phyloP scores from a whole-genome alignment of 1,140 invertebrate species.

The Colletes gigas region DNA sequence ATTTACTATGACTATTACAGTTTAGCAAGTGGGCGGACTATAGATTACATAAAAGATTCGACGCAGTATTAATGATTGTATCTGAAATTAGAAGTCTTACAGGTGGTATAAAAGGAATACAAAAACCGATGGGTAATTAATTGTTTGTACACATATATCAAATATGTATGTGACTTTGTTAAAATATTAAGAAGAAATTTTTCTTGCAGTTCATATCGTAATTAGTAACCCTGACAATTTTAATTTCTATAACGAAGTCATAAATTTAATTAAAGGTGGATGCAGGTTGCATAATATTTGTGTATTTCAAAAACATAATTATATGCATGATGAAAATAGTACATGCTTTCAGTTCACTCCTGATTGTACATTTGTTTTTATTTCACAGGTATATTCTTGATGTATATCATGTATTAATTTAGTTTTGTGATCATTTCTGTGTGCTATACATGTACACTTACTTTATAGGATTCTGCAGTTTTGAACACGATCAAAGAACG shows the following conservation, averaged over 20 bases:
- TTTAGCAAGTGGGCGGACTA: slow-evolving; percentile 74
- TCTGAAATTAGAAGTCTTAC: slow-evolving; percentile 82
- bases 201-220: slow-evolving; percentile 70
- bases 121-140: slow-evolving; percentile 69
- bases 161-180: neutral
- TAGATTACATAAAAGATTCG: slow-evolving; percentile 80
- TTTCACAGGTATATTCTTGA: slow-evolving; percentile 54
- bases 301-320: slow-evolving; percentile 57
- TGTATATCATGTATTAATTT: neutral
- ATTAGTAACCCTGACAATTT: slow-evolving; percentile 49
- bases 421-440: neutral
- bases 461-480: slow-evolving; percentile 33
- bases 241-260: slow-evolving; percentile 62
- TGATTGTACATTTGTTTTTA: slow-evolving; percentile 70
- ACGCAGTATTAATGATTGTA: slow-evolving; percentile 82
- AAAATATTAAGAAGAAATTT: slow-evolving; percentile 47
- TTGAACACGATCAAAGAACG: slow-evolving; percentile 34
- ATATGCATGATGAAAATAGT: slow-evolving; percentile 50
- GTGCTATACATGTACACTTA: neutral
- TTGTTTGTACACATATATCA: neutral
- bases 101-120: slow-evolving; percentile 57
- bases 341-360: slow-evolving; percentile 51
- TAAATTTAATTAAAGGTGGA: slow-evolving; percentile 68
- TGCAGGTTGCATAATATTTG: slow-evolving; percentile 65
- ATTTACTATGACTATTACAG: slow-evolving; percentile 59